These are phyloP conservation scores for Scaptodrosophila lebanonensis DNA, from an alignment of 1,140 invertebrate genomes.

Conservation along the genomic window DNA sequence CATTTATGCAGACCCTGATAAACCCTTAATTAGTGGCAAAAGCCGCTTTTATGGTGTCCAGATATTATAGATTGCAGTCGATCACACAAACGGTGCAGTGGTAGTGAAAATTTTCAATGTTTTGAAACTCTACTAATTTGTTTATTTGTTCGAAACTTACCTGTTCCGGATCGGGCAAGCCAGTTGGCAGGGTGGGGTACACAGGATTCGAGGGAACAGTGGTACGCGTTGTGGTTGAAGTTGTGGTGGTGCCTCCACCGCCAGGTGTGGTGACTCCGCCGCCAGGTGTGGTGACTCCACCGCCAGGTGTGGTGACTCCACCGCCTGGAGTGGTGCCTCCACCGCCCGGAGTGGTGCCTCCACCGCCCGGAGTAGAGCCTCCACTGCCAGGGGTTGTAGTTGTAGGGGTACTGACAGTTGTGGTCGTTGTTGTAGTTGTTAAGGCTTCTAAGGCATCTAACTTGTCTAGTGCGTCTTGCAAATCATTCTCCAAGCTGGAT, in stretches of 20 bases:
- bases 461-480: slow-evolving; percentile 65
- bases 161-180: slow-evolving; percentile 57
- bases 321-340: slow-evolving; percentile 7
- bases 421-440: slow-evolving; percentile 32
- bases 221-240: neutral
- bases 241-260: neutral
- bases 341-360: neutral
- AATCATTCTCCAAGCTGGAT: slow-evolving; percentile 52
- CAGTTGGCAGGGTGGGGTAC: slow-evolving; percentile 64
- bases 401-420: slow-evolving; percentile 13
- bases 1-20: too few species aligned
- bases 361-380: slow-evolving; percentile 1
- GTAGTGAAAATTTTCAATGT: too few species aligned
- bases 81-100: too few species aligned
- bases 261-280: slow-evolving; percentile 15
- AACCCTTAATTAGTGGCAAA: too few species aligned
- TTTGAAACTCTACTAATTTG: neutral
- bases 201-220: slow-evolving; percentile 41
- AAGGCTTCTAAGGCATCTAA: slow-evolving; percentile 40
- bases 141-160: slow-evolving; percentile 34
- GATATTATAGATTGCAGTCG: too few species aligned
- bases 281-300: slow-evolving; percentile 3
- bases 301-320: slow-evolving; percentile 5
- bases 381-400: neutral
- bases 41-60: too few species aligned